These are phyloP conservation scores for Helicoverpa assulta DNA, from an alignment of 2,888 invertebrate species.

Conservation along the genomic window DNA sequence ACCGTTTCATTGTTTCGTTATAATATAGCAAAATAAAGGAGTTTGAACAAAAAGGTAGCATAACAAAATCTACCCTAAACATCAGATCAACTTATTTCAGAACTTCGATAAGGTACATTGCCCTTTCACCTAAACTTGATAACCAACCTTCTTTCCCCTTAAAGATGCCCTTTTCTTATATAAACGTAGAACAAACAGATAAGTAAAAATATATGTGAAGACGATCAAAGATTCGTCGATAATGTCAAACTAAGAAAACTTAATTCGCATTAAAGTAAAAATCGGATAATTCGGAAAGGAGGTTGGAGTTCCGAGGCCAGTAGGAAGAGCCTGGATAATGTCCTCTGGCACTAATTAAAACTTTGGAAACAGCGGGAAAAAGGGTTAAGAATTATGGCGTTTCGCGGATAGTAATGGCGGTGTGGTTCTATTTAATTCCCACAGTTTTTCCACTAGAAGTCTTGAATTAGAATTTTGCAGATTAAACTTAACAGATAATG, in stretches of 20 bases:
- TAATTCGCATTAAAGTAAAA: slow-evolving; percentile 74
- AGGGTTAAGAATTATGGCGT: slow-evolving; percentile 88
- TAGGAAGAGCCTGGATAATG: slow-evolving; percentile 85
- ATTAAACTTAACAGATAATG: neutral
- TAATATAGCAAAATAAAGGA: slow-evolving; percentile 34
- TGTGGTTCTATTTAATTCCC: slow-evolving; percentile 82
- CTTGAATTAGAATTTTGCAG: slow-evolving; percentile 71
- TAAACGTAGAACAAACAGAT: slow-evolving; percentile 32
- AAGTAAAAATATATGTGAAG: slow-evolving; percentile 27
- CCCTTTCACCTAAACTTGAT: slow-evolving; percentile 47
- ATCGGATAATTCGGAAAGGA: slow-evolving; percentile 79
- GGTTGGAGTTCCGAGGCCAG: slow-evolving; percentile 74
- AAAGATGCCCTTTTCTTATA: slow-evolving; percentile 15
- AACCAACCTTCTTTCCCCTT: slow-evolving; percentile 33
- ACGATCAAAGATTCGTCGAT: slow-evolving; percentile 55
- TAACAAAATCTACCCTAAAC: slow-evolving; percentile 41
- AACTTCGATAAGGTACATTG: slow-evolving; percentile 46
- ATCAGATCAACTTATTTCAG: slow-evolving; percentile 43
- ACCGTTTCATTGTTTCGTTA: slow-evolving; percentile 37
- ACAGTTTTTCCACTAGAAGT: slow-evolving; percentile 78
- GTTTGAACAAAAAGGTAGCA: slow-evolving; percentile 48
- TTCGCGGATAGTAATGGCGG: slow-evolving; percentile 84
- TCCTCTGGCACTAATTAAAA: slow-evolving; percentile 90
- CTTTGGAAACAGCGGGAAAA: slow-evolving; percentile 85
- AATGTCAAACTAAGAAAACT: slow-evolving; percentile 70